Evolutionary conservation across 2,888 invertebrate genomes (phyloP), one percentile per base, ranked within the genome.

Genomic region (Lithophane ornitopus): DNA sequence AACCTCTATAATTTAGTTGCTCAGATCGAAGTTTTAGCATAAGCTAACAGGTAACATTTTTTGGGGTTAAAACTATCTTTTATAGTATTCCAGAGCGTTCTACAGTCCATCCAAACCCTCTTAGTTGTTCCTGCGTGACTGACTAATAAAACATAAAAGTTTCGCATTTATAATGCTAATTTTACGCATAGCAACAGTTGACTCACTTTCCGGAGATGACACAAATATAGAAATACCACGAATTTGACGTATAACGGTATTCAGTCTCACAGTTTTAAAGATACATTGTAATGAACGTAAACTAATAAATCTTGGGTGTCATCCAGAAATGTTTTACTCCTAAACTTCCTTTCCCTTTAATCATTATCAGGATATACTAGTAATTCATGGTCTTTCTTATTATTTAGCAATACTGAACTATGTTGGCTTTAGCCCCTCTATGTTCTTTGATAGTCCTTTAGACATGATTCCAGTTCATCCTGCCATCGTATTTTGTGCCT

Each of bases 101-200:
- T 49, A 0, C 14, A 22, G 7, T 22, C 16, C 26, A 39, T 19
- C 6, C 0, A 59, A 70, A 76, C 41, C 14, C 0, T 22, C 26
- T 41, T 12, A 26, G 14, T 39, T 9, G 16, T 62, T 26, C 41
- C 3, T 11, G 22, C 39, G 22, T 26, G 16, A 49, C 56, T 46
- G 26, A 26, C 1, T 46, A n/a, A 56, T 26, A 39, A 58, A 46
- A 61, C 3, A 52, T 28, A 8, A 14, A n/a, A 16, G 1, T 19
- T n/a, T 44, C 28, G 34, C 34, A 65, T 52, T 19, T 46, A 1
- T 11, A 34, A 52, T 77, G 34, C 54, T 26, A 49, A 54, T 66
- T 39, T 82, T n/a, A 3, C 19, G 9, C 78, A 49, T 78, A 82
- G 70, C n/a, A 70, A 80, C 78, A 61, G 54, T 26, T 81, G 19